Percentiles rank a stretch among this genome's conserved stretches.
Conservation (phyloP, 2,888 invertebrate species). For the Amiota mariae region DNA sequence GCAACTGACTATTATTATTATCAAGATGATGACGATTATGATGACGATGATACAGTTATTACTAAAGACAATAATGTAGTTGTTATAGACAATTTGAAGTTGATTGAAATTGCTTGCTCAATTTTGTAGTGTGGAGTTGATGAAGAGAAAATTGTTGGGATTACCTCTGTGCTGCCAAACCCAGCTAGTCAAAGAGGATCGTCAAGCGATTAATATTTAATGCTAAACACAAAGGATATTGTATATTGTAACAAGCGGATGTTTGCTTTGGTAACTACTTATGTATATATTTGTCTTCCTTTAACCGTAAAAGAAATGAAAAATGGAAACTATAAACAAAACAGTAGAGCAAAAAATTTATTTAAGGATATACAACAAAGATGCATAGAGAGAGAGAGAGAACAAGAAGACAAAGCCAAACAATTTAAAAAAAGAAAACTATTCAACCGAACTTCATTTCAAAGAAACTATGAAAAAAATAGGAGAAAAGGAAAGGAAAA, state of each 20-base stretch:
- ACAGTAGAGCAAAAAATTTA: constrained; percentile 4
- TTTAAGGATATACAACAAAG: neutral
- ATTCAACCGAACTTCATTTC: neutral
- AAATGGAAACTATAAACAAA: constrained; percentile 5
- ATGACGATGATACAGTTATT: neutral
- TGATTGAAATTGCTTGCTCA: neutral
- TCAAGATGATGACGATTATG: neutral
- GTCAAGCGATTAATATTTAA: neutral
- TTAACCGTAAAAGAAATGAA: neutral
- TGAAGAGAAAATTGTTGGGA: neutral
- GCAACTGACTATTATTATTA: neutral
- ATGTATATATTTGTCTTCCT: too few species aligned
- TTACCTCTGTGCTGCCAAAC: neutral
- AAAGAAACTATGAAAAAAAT: neutral
- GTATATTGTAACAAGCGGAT: constrained; percentile 13
- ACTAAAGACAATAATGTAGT: too few species aligned
- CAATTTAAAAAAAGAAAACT: constrained; percentile 2
- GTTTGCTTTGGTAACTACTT: neutral
- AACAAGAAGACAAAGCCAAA: neutral
- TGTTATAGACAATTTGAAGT: neutral
- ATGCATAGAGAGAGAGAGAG: neutral
- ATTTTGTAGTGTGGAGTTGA: neutral
- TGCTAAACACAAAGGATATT: constrained; percentile 13
- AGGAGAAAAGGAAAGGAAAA: too few species aligned
- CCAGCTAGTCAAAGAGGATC: neutral